Evolutionary conservation across 2,113 vertebrate species (phyloP).

Genomic region (Zosterops pallidus): DNA sequence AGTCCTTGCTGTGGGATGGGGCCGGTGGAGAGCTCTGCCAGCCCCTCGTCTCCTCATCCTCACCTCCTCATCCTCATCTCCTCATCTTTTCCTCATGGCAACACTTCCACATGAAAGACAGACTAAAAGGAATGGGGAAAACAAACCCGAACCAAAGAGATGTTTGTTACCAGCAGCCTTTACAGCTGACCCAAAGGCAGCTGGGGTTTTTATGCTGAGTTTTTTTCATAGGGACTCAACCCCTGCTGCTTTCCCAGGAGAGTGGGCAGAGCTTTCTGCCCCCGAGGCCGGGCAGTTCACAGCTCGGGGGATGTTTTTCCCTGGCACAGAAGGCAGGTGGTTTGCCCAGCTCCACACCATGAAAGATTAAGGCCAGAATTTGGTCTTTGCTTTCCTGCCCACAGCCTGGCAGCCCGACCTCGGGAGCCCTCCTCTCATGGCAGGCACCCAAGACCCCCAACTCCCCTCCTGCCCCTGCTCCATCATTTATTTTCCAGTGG

Average conservation of each 20-base stretch:
- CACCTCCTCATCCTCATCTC: neutral
- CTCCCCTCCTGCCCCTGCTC: neutral
- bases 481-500: slow-evolving; percentile 19
- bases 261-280: accelerated
- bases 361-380: neutral
- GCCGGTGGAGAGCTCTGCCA: accelerated
- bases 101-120: accelerated
- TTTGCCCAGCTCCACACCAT: neutral
- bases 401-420: neutral
- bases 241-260: neutral
- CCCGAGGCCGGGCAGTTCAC: accelerated
- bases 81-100: accelerated
- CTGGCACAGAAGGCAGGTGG: neutral
- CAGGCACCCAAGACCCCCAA: accelerated
- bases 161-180: neutral
- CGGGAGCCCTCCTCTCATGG: neutral
- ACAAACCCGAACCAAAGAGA: accelerated
- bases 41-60: neutral
- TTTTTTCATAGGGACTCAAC: accelerated
- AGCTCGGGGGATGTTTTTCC: neutral
- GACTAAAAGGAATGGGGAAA: neutral
- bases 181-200: neutral
- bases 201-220: accelerated
- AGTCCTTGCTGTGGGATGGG: neutral
- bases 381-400: neutral